phyloP scores from a whole-genome alignment of 1,140 invertebrate species.

The Drosophila melanica region DNA sequence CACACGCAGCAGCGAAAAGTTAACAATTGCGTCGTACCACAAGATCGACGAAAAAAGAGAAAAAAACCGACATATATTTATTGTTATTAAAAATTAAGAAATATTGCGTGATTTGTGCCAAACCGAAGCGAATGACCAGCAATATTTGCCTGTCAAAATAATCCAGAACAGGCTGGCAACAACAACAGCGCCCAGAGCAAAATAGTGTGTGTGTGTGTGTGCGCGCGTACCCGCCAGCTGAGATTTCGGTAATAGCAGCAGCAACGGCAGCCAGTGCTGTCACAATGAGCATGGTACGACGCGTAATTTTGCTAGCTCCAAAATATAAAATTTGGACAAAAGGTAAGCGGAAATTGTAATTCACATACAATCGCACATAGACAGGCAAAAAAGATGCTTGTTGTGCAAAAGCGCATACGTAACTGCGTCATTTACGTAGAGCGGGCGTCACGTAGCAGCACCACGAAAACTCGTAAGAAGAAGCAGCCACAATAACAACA shows the following conservation, averaged over 20 bases:
- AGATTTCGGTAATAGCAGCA: conserved; percentile 41
- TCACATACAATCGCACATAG: conserved; percentile 2
- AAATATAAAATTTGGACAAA: conserved; percentile 76
- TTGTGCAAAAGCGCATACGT: conserved; percentile 73
- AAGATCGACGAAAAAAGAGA: conserved; percentile 7
- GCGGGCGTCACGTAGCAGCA: conserved; percentile 36
- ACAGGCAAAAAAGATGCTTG: conserved; percentile 27
- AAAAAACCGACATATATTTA: conserved; percentile 19
- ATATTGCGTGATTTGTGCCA: conserved; percentile 23
- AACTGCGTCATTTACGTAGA: conserved; percentile 72
- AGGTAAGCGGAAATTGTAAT: conserved; percentile 57
- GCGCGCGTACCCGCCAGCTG: conserved; percentile 37
- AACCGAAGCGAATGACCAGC: conserved; percentile 33
- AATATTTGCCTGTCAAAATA: conserved; percentile 38
- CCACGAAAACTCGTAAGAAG: conserved; percentile 17
- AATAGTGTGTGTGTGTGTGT: conserved; percentile 3
- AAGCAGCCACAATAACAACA: conserved; percentile 27
- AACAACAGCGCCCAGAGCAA: conserved; percentile 24
- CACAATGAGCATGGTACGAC: conserved; percentile 80
- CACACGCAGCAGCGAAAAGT: conserved; percentile 57
- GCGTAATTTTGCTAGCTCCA: conserved; percentile 74
- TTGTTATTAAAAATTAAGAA: conserved; percentile 4
- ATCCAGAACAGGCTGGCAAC: conserved; percentile 33
- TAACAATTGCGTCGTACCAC: conserved; percentile 70
- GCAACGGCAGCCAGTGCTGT: conserved; percentile 19